Conservation (phyloP, 2,888 invertebrate genomes). For the Parochlus steinenii region DNA sequence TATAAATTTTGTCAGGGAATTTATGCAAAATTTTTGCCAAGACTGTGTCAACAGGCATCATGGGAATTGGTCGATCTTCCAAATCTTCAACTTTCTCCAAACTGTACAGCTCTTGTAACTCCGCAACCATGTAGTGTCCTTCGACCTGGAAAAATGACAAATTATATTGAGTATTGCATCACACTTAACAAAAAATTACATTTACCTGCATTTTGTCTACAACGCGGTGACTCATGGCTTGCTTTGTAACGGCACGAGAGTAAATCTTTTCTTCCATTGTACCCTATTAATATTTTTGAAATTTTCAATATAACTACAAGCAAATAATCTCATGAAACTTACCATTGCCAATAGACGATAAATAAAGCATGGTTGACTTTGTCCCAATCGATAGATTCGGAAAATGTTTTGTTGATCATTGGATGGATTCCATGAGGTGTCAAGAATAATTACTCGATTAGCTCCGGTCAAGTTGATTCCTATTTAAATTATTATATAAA, state of each 20-base stretch:
- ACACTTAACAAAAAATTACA: constrained; percentile 76
- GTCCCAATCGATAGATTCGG: constrained; percentile 77
- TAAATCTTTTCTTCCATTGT: constrained; percentile 90
- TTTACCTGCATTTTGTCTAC: constrained; percentile 81
- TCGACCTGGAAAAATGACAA: no score
- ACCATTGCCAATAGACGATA: constrained; percentile 69
- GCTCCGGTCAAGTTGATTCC: constrained; percentile 79
- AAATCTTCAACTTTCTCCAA: no score
- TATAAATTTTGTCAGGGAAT: constrained; percentile 38
- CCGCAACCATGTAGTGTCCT: no score
- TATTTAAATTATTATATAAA: no score
- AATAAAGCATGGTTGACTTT: constrained; percentile 69
- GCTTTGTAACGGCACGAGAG: constrained; percentile 71
- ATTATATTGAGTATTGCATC: no score
- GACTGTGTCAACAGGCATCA: constrained; percentile 51
- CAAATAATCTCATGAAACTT: no score
- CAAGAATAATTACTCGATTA: constrained; percentile 78
- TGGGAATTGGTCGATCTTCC: constrained; percentile 34
- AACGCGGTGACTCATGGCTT: constrained; percentile 70
- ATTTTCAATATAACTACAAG: no score
- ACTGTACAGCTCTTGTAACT: no score
- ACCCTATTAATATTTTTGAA: constrained; percentile 46
- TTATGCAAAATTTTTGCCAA: constrained; percentile 47
- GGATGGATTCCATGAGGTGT: constrained; percentile 86
- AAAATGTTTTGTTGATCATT: constrained; percentile 79